phyloP scores from a whole-genome alignment of 2,888 invertebrate genomes.

The Drosophila meridionalis region DNA sequence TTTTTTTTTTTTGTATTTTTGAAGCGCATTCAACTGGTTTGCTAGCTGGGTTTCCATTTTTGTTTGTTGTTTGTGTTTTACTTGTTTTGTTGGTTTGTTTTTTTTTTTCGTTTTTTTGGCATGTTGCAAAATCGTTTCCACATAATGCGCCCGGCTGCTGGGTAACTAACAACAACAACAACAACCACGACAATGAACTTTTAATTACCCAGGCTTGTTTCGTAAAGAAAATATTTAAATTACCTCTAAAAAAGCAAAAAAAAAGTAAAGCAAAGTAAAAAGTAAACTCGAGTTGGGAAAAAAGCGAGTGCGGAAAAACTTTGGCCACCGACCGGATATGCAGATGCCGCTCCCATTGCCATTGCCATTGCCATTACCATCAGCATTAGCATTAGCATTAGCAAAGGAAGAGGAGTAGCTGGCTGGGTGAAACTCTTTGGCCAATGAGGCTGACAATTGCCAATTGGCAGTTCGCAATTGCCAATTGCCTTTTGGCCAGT shows the following conservation, averaged over 20 bases:
- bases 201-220: slow-evolving; percentile 74
- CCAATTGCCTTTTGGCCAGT: slow-evolving; percentile 8
- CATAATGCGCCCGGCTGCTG: slow-evolving; percentile 53
- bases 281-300: slow-evolving; percentile 30
- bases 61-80: slow-evolving; percentile 19
- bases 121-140: slow-evolving; percentile 75
- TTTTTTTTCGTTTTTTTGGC: slow-evolving; percentile 35
- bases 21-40: slow-evolving; percentile 54
- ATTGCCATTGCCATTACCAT: slow-evolving; percentile 14
- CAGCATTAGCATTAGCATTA: neutral
- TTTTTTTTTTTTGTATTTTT: slow-evolving; percentile 34
- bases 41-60: slow-evolving; percentile 53
- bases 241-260: slow-evolving; percentile 28
- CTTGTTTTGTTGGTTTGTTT: slow-evolving; percentile 17
- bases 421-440: slow-evolving; percentile 16
- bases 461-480: neutral
- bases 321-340: slow-evolving; percentile 53
- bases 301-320: slow-evolving; percentile 52
- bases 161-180: slow-evolving; percentile 18
- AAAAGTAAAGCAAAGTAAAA: slow-evolving; percentile 4
- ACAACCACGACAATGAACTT: slow-evolving; percentile 71
- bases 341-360: slow-evolving; percentile 41
- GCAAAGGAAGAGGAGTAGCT: slow-evolving; percentile 44
- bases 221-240: slow-evolving; percentile 62
- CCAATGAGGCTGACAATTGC: neutral